Percentiles rank a stretch among this genome's conserved stretches.
phyloP scores from a whole-genome alignment of 2,797 vertebrate species.

The Oophaga sylvatica region DNA sequence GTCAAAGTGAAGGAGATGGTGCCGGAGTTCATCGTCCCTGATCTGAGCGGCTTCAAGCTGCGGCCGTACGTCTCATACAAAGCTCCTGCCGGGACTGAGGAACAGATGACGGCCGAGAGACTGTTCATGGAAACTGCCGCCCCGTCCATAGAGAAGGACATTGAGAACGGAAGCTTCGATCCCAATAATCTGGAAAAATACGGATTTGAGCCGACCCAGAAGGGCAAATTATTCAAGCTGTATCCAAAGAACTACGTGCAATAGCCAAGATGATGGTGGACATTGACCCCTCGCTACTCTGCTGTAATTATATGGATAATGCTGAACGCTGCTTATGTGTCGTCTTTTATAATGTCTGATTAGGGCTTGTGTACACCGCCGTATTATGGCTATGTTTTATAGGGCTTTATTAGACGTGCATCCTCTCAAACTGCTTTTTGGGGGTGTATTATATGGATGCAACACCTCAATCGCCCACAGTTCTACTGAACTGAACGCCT shows the following conservation, averaged over 20 bases:
- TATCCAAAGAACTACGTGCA: conserved; percentile 90
- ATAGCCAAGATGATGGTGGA: conserved; percentile 65
- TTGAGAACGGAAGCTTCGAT: conserved; percentile 78
- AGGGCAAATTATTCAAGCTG: conserved; percentile 90
- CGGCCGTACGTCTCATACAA: conserved; percentile 90
- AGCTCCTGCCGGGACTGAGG: conserved; percentile 73
- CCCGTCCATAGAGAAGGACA: conserved; percentile 81
- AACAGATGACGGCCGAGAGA: conserved; percentile 76
- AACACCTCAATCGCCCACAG: too few relatives aligned
- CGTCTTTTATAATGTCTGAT: too few relatives aligned
- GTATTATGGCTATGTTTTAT: too few relatives aligned
- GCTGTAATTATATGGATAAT: conserved; percentile 14
- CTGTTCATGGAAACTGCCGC: conserved; percentile 83
- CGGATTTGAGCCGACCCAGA: conserved; percentile 87
- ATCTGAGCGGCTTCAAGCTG: conserved; percentile 84
- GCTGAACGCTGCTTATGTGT: background rate
- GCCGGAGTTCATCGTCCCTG: conserved; percentile 84
- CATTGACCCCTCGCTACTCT: background rate
- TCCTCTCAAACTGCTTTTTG: too few relatives aligned
- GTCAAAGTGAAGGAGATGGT: conserved; percentile 80
- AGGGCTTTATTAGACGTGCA: too few relatives aligned
- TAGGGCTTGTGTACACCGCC: too few relatives aligned
- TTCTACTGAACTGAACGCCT: too few relatives aligned
- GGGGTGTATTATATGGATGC: too few relatives aligned
- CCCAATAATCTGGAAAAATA: conserved; percentile 83